Evolutionary conservation across 37 sponge, comb jelly and placozoan species (phyloP), one percentile per base, ranked within the genome.

Genomic region (Ianthella basta): DNA sequence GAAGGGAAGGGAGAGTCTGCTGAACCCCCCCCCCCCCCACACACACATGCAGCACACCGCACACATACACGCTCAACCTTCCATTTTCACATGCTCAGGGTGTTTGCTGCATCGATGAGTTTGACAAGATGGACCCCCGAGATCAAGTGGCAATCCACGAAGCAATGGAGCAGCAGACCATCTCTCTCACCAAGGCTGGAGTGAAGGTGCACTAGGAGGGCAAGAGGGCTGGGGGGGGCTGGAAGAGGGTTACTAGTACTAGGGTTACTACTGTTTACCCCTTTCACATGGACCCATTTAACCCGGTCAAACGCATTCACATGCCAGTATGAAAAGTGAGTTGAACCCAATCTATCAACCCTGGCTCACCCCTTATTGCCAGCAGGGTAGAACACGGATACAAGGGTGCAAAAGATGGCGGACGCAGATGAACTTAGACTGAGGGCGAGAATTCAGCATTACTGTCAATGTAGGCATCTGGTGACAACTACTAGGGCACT

Each of bases 131-230:
- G 99, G 99, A 99, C 35, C 89, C 80, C 27, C 60, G 88, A 41
- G 99, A 99, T 83, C 99, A 99, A 68, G 97, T 97, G 34, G 99
- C 99, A 41, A 99, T 99, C 35, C 99, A 99, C 59, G 99, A 99
- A 77, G 97, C 97, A n/a, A 99, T 99, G 99, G 99, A 99, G 72
- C 99, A 99, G 70, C 99, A 99, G 89, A 99, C 99, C 79, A 96
- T 99, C 40, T 99, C 99, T 81, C 96, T 99, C 82, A 95, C 97
- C 37, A 99, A 99, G 85, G 99, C 99, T 25, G 99, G 99, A n/a
- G 96, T 99, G 53, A 99, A 99, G 91, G 86, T 86, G 20, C 34
- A 20, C 6, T 10, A 10, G 8, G 50, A 8, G 50, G 8, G 8
- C 50, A 44, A 8, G 3, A 8, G 4, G n/a, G 6, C 50, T 36